Percentiles rank a stretch among this genome's conserved stretches.
phyloP scores from a whole-genome alignment of 2,113 vertebrate genomes.

The Salvator merianae region DNA sequence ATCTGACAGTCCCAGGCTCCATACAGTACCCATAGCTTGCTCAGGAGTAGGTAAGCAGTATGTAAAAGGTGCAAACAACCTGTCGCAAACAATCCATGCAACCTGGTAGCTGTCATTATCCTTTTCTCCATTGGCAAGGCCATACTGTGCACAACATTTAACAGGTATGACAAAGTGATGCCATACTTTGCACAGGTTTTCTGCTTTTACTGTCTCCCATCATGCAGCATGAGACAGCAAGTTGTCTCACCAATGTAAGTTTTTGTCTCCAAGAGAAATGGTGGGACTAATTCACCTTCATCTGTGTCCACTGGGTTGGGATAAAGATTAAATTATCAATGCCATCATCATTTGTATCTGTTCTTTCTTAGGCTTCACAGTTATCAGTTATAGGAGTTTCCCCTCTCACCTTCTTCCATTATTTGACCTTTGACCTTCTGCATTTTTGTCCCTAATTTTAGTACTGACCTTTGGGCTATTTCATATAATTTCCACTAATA shows the following conservation, averaged over 20 bases:
- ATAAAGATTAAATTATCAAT: not conserved
- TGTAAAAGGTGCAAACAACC: no score
- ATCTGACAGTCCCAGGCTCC: no score
- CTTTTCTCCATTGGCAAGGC: no score
- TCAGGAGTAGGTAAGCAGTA: no score
- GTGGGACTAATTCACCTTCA: not conserved
- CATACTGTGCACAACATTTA: no score
- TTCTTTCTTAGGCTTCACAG: not conserved
- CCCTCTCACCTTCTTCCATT: no score
- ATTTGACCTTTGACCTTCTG: not conserved
- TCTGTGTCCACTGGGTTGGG: not conserved
- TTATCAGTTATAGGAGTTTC: not conserved
- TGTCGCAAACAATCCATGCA: no score
- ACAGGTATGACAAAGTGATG: no score
- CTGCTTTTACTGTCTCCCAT: not conserved
- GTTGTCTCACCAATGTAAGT: not conserved
- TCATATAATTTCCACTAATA: conserved; percentile 12
- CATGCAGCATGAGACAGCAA: not conserved
- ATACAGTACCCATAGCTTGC: no score
- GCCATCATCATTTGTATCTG: not conserved
- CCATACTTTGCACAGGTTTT: no score
- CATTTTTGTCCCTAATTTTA: not conserved
- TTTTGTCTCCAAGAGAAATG: not conserved
- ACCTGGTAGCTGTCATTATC: no score
- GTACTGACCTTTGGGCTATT: not conserved